These are phyloP conservation scores for Chironomus riparius DNA, from an alignment of 2,888 invertebrate species.

Conservation along the genomic window DNA sequence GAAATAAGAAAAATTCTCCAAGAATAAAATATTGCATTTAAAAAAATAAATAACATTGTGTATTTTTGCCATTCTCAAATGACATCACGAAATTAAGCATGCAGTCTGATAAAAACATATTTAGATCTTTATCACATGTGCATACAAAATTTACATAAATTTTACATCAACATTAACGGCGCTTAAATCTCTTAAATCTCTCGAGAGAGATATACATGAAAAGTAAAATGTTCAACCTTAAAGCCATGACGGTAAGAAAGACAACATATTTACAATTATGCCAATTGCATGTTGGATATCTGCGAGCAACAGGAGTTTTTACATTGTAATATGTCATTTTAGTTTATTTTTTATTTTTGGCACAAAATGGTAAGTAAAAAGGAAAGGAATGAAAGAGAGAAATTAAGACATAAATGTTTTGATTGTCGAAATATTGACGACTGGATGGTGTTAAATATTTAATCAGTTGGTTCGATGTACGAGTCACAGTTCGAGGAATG, in stretches of 20 bases:
- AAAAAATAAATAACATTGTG: not conserved
- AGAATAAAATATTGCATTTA: not conserved
- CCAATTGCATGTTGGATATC: not conserved
- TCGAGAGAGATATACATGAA: no score
- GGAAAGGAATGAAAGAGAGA: no score
- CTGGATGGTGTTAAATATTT: not conserved
- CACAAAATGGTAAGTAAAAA: no score
- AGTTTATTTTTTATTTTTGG: no score
- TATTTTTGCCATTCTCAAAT: not conserved
- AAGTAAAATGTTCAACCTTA: no score
- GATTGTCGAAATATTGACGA: not conserved
- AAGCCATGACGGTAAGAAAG: not conserved
- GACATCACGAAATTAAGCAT: slow-evolving; percentile 3
- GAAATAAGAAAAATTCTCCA: not conserved
- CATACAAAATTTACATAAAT: no score
- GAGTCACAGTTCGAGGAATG: no score
- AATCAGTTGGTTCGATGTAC: no score
- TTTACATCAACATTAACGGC: not conserved
- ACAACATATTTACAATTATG: not conserved
- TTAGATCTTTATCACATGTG: not conserved
- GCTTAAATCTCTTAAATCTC: not conserved
- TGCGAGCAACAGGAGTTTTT: not conserved
- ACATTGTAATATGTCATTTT: not conserved
- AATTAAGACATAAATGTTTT: not conserved
- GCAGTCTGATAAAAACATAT: not conserved